Evolutionary conservation across 2,888 invertebrate species (phyloP).

Genomic region (Drosophila hamatofila): DNA sequence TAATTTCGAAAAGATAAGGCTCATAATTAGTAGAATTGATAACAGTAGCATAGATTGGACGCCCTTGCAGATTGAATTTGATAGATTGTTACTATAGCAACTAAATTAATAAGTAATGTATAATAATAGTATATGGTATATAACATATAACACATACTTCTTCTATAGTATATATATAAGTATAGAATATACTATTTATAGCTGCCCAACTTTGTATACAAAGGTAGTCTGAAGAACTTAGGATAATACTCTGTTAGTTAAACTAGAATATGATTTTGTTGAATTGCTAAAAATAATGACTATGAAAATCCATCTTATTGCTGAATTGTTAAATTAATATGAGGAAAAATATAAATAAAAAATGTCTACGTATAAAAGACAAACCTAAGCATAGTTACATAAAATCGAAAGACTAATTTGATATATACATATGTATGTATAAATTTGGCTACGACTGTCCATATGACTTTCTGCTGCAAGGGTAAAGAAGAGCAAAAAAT

Average conservation of each 20-base stretch:
- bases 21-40: background rate
- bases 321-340: background rate
- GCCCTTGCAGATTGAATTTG: background rate
- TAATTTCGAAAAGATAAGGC: background rate
- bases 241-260: background rate
- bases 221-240: background rate
- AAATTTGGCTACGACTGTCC: too few species aligned
- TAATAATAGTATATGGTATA: too few species aligned
- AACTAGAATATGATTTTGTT: background rate
- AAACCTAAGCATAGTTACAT: background rate
- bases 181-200: background rate
- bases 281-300: background rate
- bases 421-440: too few species aligned
- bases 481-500: background rate
- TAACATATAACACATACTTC: too few species aligned
- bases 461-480: conserved; percentile 1
- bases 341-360: too few species aligned
- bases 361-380: background rate
- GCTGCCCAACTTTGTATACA: background rate
- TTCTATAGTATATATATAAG: too few species aligned
- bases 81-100: background rate
- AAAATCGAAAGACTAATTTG: background rate
- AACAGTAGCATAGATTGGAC: background rate
- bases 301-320: background rate
- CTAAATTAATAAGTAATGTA: too few species aligned